A percentile compares a stretch with the other conserved stretches of the same genome.
These are phyloP conservation scores for Neofelis nebulosa DNA, from an alignment of 2,113 vertebrate genomes.

Conservation along the genomic window DNA sequence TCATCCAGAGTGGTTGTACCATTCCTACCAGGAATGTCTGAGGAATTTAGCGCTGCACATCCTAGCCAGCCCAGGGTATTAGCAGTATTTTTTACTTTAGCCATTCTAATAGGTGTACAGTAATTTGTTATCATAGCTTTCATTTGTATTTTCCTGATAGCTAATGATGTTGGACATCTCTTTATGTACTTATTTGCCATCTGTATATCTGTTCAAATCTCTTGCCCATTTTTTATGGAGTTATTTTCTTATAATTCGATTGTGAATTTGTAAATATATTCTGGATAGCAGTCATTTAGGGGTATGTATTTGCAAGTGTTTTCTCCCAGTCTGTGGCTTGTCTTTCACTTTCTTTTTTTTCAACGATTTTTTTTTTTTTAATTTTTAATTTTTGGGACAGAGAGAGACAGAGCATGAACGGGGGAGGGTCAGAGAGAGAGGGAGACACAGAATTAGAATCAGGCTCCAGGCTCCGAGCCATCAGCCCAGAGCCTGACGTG, in stretches of 20 bases:
- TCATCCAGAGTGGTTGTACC: neutral
- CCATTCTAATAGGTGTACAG: neutral
- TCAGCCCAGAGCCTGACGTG: no score
- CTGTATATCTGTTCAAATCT: neutral
- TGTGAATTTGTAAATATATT: slow-evolving; percentile 25
- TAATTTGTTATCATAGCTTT: neutral
- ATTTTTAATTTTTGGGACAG: no score
- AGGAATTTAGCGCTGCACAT: neutral
- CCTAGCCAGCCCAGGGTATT: neutral
- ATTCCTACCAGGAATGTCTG: neutral
- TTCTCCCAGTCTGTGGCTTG: neutral
- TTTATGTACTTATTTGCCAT: neutral
- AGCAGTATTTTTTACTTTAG: neutral
- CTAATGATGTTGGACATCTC: neutral
- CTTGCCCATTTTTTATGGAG: neutral
- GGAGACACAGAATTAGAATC: no score
- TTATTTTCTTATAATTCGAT: neutral
- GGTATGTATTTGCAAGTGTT: neutral
- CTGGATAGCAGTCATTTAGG: neutral
- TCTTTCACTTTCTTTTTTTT: slow-evolving; percentile 34
- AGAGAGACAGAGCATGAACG: no score
- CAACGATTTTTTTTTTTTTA: no score
- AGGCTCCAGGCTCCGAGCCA: no score
- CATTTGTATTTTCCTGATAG: neutral
- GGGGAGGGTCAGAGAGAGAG: no score